Evolutionary conservation across 2,888 invertebrate genomes (phyloP).

Genomic region (Ischnus inquisitorius): DNA sequence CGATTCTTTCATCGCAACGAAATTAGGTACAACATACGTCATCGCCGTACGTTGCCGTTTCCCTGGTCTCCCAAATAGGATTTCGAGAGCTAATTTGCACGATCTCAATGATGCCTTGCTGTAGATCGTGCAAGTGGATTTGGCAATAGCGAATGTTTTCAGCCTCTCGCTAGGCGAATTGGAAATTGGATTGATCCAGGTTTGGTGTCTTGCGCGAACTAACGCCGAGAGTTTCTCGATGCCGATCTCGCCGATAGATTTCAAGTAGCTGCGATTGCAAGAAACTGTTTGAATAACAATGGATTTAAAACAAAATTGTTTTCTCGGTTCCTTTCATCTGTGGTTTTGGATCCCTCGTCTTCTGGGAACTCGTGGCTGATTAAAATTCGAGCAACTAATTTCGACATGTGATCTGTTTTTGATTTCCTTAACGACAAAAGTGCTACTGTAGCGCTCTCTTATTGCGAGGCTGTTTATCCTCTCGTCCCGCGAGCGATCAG

Average conservation of each 20-base stretch:
- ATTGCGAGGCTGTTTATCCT: too few relatives aligned
- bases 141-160: conserved; percentile 28
- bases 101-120: conserved; percentile 9
- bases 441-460: too few relatives aligned
- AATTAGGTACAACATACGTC: conserved; percentile 6
- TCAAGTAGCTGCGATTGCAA: neutral
- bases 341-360: neutral
- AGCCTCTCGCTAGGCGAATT: conserved; percentile 9
- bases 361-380: neutral
- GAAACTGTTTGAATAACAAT: conserved; percentile 5
- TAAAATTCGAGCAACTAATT: neutral
- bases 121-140: conserved; percentile 16
- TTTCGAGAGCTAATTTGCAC: conserved; percentile 7
- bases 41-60: neutral
- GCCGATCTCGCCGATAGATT: conserved; percentile 2
- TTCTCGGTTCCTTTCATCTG: neutral
- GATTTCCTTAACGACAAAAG: neutral
- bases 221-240: neutral
- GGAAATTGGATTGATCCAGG: conserved; percentile 21
- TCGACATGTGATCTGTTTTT: conserved; percentile 3
- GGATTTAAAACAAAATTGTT: conserved; percentile 1
- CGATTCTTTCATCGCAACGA: conserved; percentile 18
- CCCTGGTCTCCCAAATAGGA: neutral
- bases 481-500: neutral
- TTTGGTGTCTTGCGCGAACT: neutral